phyloP scores from a whole-genome alignment of 2,113 vertebrate species.

The Colius striatus region DNA sequence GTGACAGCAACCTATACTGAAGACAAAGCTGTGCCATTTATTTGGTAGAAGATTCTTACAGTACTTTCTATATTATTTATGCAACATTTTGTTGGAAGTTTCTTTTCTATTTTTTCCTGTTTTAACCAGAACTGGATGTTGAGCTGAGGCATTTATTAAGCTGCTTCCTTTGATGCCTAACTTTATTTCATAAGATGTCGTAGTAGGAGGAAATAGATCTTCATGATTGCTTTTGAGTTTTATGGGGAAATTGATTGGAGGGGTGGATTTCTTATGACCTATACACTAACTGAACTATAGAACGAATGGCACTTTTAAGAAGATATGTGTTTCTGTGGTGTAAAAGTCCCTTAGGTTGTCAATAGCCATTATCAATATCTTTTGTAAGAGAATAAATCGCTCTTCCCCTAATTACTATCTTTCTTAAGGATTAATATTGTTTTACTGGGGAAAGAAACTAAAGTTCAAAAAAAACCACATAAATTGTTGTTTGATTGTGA shows the following conservation, averaged over 20 bases:
- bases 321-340: neutral
- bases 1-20: rapidly evolving
- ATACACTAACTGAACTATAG: neutral
- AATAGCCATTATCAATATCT: neutral
- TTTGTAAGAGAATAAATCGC: neutral
- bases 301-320: neutral
- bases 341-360: neutral
- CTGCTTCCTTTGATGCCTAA: neutral
- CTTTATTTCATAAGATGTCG: neutral
- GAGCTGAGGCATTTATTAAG: neutral
- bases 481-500: neutral
- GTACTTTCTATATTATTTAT: neutral
- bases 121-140: neutral
- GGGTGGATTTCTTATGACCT: neutral
- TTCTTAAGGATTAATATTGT: neutral
- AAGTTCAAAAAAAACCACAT: neutral
- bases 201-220: neutral
- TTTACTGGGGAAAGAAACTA: neutral
- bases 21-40: neutral
- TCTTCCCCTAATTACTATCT: neutral
- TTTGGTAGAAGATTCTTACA: neutral
- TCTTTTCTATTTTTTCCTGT: neutral
- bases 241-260: neutral
- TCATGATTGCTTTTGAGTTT: neutral
- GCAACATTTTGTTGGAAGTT: neutral